A percentile compares a stretch with the other conserved stretches of the same genome.
Conservation (phyloP, 2,797 vertebrate species). For the Sebastes steindachneri region DNA sequence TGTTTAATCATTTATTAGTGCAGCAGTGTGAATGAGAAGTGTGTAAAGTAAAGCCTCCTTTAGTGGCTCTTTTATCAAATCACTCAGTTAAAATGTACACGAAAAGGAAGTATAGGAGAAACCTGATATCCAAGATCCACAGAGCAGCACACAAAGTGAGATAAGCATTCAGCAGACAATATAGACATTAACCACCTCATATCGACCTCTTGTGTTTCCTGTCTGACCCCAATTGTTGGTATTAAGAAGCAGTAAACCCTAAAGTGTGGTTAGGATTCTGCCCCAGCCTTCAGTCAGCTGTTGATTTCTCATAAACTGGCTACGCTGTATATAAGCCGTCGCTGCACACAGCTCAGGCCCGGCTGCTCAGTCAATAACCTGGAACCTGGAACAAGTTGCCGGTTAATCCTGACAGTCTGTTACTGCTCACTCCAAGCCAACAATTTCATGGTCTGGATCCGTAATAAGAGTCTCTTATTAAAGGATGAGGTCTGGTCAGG, state of each 20-base stretch:
- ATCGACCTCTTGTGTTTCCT: background rate
- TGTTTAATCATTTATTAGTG: constrained; percentile 42
- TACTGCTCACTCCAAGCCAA: constrained; percentile 80
- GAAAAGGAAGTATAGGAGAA: constrained; percentile 15
- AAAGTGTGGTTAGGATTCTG: constrained; percentile 54
- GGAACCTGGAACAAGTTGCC: constrained; percentile 80
- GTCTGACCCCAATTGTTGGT: constrained; percentile 26
- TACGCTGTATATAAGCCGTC: constrained; percentile 43
- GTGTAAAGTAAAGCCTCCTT: background rate
- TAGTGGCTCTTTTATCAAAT: background rate
- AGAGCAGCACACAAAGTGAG: background rate
- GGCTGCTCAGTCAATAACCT: constrained; percentile 56
- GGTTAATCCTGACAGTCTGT: constrained; percentile 61
- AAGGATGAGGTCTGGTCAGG: constrained; percentile 85
- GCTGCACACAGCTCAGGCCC: constrained; percentile 72
- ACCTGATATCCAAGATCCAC: constrained; percentile 4
- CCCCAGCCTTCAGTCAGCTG: constrained; percentile 59
- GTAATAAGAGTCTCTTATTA: constrained; percentile 70
- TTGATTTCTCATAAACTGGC: constrained; percentile 43
- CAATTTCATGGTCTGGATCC: constrained; percentile 54
- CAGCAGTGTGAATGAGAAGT: constrained; percentile 8
- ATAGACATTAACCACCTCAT: background rate
- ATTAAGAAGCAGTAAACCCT: constrained; percentile 41
- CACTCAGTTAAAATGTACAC: constrained; percentile 3
- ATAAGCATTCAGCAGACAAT: background rate